Evolutionary conservation across 2,113 vertebrate genomes (phyloP).

Genomic region (Hassar affinis): DNA sequence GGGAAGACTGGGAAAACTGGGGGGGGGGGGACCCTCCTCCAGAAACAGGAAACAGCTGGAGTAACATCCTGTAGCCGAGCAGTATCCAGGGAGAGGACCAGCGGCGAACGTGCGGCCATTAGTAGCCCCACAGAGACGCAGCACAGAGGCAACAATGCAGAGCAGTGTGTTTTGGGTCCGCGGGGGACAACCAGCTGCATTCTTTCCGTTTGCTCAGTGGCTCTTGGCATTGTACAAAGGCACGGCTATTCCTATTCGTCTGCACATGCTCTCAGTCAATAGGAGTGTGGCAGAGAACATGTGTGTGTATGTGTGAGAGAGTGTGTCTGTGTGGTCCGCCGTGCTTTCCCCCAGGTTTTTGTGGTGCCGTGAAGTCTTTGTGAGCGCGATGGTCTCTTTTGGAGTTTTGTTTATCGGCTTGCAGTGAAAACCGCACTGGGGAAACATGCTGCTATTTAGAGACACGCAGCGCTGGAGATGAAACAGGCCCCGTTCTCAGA

Average conservation of each 20-base stretch:
- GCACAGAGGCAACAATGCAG: conserved; percentile 56
- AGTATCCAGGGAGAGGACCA: conserved; percentile 37
- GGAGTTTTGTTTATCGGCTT: conserved; percentile 22
- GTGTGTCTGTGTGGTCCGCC: conserved; percentile 32
- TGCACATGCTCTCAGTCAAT: background rate
- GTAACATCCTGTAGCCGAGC: conserved; percentile 70
- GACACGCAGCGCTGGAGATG: conserved; percentile 29
- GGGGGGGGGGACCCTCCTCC: background rate
- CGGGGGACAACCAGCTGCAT: conserved; percentile 47
- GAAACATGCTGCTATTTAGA: conserved; percentile 39
- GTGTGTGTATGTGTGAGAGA: background rate
- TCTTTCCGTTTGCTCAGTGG: conserved; percentile 49
- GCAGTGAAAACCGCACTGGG: conserved; percentile 26
- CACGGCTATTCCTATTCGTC: conserved; percentile 7
- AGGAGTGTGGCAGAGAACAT: background rate
- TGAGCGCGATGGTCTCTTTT: background rate
- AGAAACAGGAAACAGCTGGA: conserved; percentile 76
- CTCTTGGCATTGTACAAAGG: conserved; percentile 15
- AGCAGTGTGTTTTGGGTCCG: conserved; percentile 53
- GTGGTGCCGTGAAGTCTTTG: conserved; percentile 8
- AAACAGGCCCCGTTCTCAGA: conserved; percentile 32
- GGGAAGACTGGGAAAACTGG: conserved; percentile 48
- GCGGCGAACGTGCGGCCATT: conserved; percentile 43
- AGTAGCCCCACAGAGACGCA: conserved; percentile 41
- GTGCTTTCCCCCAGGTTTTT: background rate